phyloP scores from a whole-genome alignment of 2,888 invertebrate species.

The Malthinus seriepunctatus region DNA sequence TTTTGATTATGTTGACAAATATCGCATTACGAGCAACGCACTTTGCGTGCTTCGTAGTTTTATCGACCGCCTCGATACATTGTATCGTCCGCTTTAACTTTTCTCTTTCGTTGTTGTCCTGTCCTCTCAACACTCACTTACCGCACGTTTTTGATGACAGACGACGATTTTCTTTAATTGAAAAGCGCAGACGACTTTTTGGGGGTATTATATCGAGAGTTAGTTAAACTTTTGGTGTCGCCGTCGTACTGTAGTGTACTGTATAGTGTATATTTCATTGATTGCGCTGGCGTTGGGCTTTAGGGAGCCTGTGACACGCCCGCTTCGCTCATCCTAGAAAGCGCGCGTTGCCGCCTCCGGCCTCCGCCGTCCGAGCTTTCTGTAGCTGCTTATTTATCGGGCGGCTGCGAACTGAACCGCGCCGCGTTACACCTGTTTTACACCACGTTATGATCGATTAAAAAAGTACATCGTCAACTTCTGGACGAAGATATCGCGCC shows the following conservation, averaged over 20 bases:
- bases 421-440: constrained; percentile 43
- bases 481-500: constrained; percentile 12
- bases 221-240: constrained; percentile 17
- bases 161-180: constrained; percentile 18
- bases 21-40: constrained; percentile 18
- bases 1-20: constrained; percentile 12
- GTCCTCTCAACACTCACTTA: constrained; percentile 18
- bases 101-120: constrained; percentile 21
- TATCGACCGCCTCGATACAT: constrained; percentile 22
- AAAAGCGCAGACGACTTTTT: constrained; percentile 8
- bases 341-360: constrained; percentile 54
- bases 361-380: constrained; percentile 51
- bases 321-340: constrained; percentile 53
- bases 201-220: constrained; percentile 11
- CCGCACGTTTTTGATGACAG: constrained; percentile 14
- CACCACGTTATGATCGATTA: constrained; percentile 35
- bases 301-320: constrained; percentile 54
- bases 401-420: constrained; percentile 53
- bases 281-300: constrained; percentile 53
- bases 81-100: constrained; percentile 19
- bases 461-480: constrained; percentile 8
- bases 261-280: constrained; percentile 52
- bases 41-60: constrained; percentile 15
- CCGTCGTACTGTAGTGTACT: constrained; percentile 41
- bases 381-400: constrained; percentile 56